These are phyloP conservation scores for Ormyrus nitidulus DNA, from an alignment of 2,888 invertebrate genomes.

Conservation along the genomic window DNA sequence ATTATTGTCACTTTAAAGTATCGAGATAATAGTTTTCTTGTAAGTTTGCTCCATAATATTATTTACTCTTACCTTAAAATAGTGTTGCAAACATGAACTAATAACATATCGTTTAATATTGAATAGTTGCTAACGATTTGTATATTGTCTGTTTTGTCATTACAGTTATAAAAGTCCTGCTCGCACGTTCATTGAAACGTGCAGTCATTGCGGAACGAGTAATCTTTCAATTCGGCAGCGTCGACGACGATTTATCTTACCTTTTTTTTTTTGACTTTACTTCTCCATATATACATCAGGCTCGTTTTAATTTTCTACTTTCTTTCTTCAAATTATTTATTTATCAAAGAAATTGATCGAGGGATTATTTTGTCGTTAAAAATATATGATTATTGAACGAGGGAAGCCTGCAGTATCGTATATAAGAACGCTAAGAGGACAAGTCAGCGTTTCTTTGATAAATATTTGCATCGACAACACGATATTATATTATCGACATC, in stretches of 20 bases:
- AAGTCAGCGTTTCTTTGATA: background rate
- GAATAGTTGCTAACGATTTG: too few relatives aligned
- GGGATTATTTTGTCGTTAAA: background rate
- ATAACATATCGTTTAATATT: too few relatives aligned
- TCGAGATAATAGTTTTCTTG: too few relatives aligned
- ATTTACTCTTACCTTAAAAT: too few relatives aligned
- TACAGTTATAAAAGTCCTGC: constrained; percentile 28
- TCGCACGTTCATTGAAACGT: constrained; percentile 9
- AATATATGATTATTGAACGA: background rate
- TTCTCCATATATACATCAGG: constrained; percentile 21
- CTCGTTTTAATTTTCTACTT: background rate
- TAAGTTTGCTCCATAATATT: too few relatives aligned
- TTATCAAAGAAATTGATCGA: too few relatives aligned
- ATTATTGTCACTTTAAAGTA: too few relatives aligned
- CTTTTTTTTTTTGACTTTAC: constrained; percentile 10
- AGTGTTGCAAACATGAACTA: too few relatives aligned
- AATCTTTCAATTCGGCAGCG: constrained; percentile 63
- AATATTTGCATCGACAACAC: constrained; percentile 17
- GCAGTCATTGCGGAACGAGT: background rate
- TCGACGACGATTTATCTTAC: constrained; percentile 41
- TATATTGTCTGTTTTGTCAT: constrained; percentile 43
- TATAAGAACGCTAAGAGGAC: constrained; percentile 28
- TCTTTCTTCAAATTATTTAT: too few relatives aligned
- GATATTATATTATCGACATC: background rate
- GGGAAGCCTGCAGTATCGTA: constrained; percentile 30